Evolutionary conservation across 2,113 vertebrate species (phyloP).

Genomic region (Tapirus terrestris): DNA sequence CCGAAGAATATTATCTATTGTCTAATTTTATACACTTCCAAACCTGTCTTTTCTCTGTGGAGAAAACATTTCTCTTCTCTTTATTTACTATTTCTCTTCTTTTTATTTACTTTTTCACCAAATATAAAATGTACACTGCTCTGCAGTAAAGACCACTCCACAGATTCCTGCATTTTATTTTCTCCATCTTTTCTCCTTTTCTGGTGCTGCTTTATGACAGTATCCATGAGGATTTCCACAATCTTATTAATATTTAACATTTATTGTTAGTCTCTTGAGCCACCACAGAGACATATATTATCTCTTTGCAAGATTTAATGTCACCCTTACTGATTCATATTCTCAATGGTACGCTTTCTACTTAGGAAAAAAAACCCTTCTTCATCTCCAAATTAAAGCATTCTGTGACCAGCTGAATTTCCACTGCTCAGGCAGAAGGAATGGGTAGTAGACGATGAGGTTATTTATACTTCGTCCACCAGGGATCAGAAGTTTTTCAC

Average conservation of each 20-base stretch:
- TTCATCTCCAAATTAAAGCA: slow-evolving; percentile 12
- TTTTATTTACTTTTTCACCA: neutral
- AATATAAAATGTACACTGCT: neutral
- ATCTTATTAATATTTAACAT: slow-evolving; percentile 70
- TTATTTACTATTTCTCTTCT: neutral
- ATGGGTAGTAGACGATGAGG: neutral
- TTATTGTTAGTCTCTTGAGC: slow-evolving; percentile 62
- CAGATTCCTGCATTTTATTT: neutral
- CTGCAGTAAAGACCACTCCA: neutral
- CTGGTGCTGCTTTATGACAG: slow-evolving; percentile 19
- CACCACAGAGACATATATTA: slow-evolving; percentile 54
- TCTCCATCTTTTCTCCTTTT: neutral
- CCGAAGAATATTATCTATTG: neutral
- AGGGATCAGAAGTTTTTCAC: neutral
- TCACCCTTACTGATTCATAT: slow-evolving; percentile 60
- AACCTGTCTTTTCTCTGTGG: neutral
- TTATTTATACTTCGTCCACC: slow-evolving; percentile 6
- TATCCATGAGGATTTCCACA: slow-evolving; percentile 30
- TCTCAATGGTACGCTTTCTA: slow-evolving; percentile 9
- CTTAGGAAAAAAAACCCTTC: neutral
- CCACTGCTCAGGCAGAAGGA: neutral
- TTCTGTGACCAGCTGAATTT: neutral
- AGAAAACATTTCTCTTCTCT: neutral
- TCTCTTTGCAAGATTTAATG: slow-evolving; percentile 63
- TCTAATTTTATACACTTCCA: neutral